phyloP scores from a whole-genome alignment of 2,888 invertebrate species.

The Cataglyphis livida region DNA sequence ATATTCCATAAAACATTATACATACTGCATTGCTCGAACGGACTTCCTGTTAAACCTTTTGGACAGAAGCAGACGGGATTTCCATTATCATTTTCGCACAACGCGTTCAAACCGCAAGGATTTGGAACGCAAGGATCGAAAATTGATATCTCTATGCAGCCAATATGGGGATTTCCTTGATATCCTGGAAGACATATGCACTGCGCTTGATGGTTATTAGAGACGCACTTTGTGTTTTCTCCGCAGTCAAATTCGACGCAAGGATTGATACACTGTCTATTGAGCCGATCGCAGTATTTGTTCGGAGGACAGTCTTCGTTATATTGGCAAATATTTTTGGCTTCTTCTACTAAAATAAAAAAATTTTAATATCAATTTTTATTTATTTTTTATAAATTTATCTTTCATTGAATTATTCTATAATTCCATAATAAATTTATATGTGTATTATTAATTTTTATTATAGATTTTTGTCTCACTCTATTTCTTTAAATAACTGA shows the following conservation, averaged over 20 bases:
- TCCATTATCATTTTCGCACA: slow-evolving; percentile 94
- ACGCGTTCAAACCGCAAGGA: slow-evolving; percentile 94
- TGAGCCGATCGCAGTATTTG: slow-evolving; percentile 93
- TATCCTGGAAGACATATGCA: slow-evolving; percentile 94
- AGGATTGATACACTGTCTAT: slow-evolving; percentile 93
- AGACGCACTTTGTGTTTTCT: slow-evolving; percentile 93
- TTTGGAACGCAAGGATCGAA: slow-evolving; percentile 93
- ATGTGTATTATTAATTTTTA: slow-evolving; percentile 3
- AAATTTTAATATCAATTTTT: slow-evolving; percentile 16
- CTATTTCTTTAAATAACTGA: neutral
- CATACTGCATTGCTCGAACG: slow-evolving; percentile 96
- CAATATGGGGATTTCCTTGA: slow-evolving; percentile 91
- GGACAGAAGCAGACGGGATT: slow-evolving; percentile 96
- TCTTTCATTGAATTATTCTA: neutral
- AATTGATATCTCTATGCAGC: slow-evolving; percentile 90
- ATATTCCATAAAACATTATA: slow-evolving; percentile 78
- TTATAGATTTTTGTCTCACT: neutral
- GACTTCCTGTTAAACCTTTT: slow-evolving; percentile 95
- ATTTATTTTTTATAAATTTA: neutral
- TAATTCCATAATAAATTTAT: neutral
- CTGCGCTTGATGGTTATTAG: slow-evolving; percentile 91
- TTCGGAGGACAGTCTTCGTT: slow-evolving; percentile 96
- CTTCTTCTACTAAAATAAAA: slow-evolving; percentile 84
- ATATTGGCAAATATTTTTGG: slow-evolving; percentile 92
- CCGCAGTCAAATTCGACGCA: slow-evolving; percentile 93